Base-by-base conservation (phyloP, 2,888 invertebrate species). In the Diploptera punctata region DNA sequence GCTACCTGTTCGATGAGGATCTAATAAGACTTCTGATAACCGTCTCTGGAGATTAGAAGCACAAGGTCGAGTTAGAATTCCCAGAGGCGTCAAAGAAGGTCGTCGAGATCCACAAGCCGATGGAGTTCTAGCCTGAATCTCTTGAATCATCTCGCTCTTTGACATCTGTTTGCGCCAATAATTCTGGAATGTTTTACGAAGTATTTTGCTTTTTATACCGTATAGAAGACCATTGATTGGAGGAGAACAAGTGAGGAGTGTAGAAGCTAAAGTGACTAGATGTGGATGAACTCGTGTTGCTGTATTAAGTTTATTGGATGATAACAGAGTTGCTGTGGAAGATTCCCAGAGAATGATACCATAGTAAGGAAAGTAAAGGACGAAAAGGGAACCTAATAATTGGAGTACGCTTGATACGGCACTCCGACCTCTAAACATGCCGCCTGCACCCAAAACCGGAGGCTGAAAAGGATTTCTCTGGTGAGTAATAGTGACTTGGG, bases 401-500 rank as follows among this genome's bases (percentile, higher is more conserved):
- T 93, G 92, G 73, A 93, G 83, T 29, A 93, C 90, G 76, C 89
- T 88, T n/a, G 89, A 86, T 10, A 90, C 81, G 9, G 91, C 90
- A 76, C 88, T 86, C 13, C 88, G 84, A 3, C 86, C 84, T 47
- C 84, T 82, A 76, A 86, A 85, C 76, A 84, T 47, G 84, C 83
- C 73, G 71, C 80, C 77, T 74, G 70, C 65, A 10, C 26, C 29
- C 38, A 57, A 68, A 26, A 70, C 69, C 1, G 73, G 33, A n/a
- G 73, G 68, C 26, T 90, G 88, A 81, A 93, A 92, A 9, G 93
- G 93, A 79, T 93, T 93, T 76, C 92, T 85, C 81, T 93, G 93
- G 79, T 93, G 93, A 0, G 93, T 93, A 77, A 93, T 92, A 65
- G 93, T 92, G 76, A 93, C 93, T 84, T 94, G 93, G 0, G 93